Base-by-base conservation (phyloP, 2,113 vertebrate genomes). In the Scomber colias region DNA sequence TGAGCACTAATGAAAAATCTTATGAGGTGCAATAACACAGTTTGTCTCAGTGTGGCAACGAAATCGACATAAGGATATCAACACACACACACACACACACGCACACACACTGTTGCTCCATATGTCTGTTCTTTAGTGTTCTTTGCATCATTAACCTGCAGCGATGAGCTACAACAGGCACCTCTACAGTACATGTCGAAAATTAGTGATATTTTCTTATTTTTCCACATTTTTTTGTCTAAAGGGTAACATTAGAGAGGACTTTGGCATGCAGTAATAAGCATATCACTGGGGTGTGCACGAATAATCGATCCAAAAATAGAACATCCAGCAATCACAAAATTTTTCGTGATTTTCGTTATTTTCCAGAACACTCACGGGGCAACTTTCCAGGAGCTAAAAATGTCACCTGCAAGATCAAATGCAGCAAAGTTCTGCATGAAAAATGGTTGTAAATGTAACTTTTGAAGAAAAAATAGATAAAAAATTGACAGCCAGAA, bases 111-210 rank as follows among this genome's bases (percentile, higher is more conserved):
- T 59, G 5, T 51, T 46, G 69, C 74, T 51, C 68, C 81, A 90
- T 88, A 86, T 88, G 89, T 81, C 51, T 35, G 24, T 63, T 70
- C 62, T 78, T 81, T 55, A 68, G 63, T 27, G 44, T 62, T 75
- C 13, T 27, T 45, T 17, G 35, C 82, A 19, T 75, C 88, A 82
- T 85, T 85, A 85, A 56, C 71, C 71, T 27, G 59, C 31, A 46
- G 44, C 19, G 50, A 56, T 64, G 49, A 81, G 60, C 77, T 59
- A 46, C 57, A 54, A 69, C 53, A 81, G 69, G 46, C 50, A 51
- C 65, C 31, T 63, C 30, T 59, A 51, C 46, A 31, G 50, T 31
- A 59, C 46, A 71, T 74, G 53, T 65, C n/a, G 49, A 11, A 55
- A 60, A 83, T 83, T 68, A 75, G 19, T 11, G 24, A 45, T 68